Evolutionary conservation across 1,140 invertebrate genomes (phyloP).

Genomic region (Drosophila micromelanica): DNA sequence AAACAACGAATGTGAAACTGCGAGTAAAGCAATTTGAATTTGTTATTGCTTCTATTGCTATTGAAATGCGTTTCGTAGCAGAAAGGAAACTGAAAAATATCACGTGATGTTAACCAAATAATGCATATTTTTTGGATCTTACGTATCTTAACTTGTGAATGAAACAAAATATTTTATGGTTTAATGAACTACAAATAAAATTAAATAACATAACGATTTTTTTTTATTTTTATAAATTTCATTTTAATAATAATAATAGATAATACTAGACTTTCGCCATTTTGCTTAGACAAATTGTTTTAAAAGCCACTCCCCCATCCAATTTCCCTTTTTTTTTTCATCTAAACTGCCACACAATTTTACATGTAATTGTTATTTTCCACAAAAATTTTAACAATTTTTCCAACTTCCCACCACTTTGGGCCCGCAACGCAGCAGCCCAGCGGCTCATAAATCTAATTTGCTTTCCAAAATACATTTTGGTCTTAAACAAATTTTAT

Average conservation of each 20-base stretch:
- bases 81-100: slow-evolving; percentile 39
- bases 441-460: slow-evolving; percentile 60
- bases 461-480: slow-evolving; percentile 28
- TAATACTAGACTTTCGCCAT: too few species aligned
- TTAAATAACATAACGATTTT: too few species aligned
- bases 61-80: slow-evolving; percentile 35
- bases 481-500: slow-evolving; percentile 52
- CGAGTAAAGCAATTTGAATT: slow-evolving; percentile 16
- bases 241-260: too few species aligned
- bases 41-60: slow-evolving; percentile 14
- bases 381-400: slow-evolving; percentile 57
- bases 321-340: background rate
- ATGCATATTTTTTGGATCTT: background rate
- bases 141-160: slow-evolving; percentile 6
- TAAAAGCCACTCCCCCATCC: background rate
- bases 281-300: background rate
- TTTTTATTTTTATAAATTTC: too few species aligned
- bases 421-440: slow-evolving; percentile 11
- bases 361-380: slow-evolving; percentile 21
- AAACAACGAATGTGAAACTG: slow-evolving; percentile 29
- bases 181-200: background rate
- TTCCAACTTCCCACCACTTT: slow-evolving; percentile 13
- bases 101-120: slow-evolving; percentile 37
- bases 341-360: slow-evolving; percentile 1
- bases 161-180: too few species aligned